Evolutionary conservation across 2,113 vertebrate species (phyloP).

Genomic region (Grammatotria lemairii): DNA sequence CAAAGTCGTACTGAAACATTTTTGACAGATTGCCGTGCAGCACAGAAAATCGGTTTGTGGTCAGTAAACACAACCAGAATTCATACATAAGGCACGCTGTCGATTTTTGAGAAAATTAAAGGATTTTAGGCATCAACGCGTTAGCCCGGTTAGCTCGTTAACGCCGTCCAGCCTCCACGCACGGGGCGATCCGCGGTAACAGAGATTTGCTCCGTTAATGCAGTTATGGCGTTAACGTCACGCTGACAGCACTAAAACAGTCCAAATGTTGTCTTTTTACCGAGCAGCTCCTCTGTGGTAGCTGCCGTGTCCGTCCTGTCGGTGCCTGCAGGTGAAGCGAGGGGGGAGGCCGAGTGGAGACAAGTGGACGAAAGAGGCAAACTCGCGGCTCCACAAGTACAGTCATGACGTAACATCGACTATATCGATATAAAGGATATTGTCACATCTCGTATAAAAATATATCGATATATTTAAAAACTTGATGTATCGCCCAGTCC

Average conservation of each 20-base stretch:
- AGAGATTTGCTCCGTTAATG: neutral
- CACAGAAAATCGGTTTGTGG: accelerated
- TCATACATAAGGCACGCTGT: accelerated
- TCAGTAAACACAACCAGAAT: neutral
- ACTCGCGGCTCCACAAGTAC: neutral
- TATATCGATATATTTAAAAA: neutral
- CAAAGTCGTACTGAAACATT: neutral
- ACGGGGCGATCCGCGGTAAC: neutral
- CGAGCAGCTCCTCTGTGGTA: neutral
- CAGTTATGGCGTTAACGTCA: neutral
- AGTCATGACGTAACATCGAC: accelerated
- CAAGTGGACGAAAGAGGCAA: neutral
- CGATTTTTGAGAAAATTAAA: neutral
- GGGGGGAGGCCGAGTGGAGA: neutral
- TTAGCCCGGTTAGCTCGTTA: neutral
- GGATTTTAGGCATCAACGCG: neutral
- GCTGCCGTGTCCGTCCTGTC: neutral
- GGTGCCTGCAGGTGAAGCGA: neutral
- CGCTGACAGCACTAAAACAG: neutral
- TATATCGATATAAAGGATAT: neutral
- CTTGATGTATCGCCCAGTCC: neutral
- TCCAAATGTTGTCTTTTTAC: neutral
- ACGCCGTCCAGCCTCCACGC: neutral
- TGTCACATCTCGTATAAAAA: neutral
- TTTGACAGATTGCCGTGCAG: neutral